Base-by-base conservation (phyloP, 2,797 vertebrate genomes). In the Pipistrellus nathusii region DNA sequence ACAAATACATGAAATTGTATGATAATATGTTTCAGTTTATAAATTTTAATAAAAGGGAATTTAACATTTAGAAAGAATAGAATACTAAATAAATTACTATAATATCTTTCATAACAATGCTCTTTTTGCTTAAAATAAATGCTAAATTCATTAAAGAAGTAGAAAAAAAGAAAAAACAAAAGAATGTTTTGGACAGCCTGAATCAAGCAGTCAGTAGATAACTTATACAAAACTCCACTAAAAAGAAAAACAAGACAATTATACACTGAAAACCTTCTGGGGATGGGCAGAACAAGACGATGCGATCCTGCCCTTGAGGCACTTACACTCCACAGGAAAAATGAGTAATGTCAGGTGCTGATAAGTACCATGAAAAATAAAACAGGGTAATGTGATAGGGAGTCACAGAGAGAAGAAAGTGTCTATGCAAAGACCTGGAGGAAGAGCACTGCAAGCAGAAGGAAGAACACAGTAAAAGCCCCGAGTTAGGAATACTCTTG, bases 171-270 rank as follows among this genome's bases (percentile, higher is more conserved):
- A 14, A 62, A 81, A 84, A 25, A 32, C 30, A 78, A 88, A 90
- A 90, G n/a, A 88, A 57, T 8, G 15, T 73, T 32, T 82, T 97
- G 98, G 21, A 99, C 97, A 27, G 98, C 98, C 84, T 99, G 98
- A 88, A 98, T 94, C 91, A 99, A 97, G 94, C 98, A 99, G 97
- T 99, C 98, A 57, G 77, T 96, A 10, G 99, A 99, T 41, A 99
- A 99, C 86, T 98, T 99, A 94, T 99, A 99, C 71, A 98, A 94
- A 83, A 99, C 97, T 59, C 99, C 99, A 96, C 99, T 99, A 93
- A 53, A 64, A 97, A 92, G 1, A 8, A 97, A 97, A 97, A 69
- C n/a, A 97, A 93, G 92, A 95, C 64, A 73, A 41, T 35, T 44
- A 41, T 0, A 59, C 6, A 15, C 2, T 27, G 46, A 41, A 35